Evolutionary conservation across 2,797 vertebrate species (phyloP), one percentile per base, ranked within the genome.

Genomic region (Poecilia gillii): DNA sequence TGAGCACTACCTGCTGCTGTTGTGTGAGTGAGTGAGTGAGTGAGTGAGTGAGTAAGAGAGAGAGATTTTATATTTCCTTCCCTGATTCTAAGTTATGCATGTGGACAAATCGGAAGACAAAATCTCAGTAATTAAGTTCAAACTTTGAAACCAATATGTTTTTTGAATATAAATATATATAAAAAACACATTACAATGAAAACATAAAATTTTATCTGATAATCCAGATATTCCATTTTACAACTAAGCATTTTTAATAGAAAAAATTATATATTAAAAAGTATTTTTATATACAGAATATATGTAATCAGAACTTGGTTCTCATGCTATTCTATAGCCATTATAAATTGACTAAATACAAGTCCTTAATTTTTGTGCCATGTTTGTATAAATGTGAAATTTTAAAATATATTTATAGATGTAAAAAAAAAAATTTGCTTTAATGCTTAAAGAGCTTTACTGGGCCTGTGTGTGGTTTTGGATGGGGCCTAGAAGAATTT

Each of bases 1-100:
- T 93, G 95, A 94, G 92, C 90, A 88, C 88, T 83, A 75, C 49
- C 46, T 77, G 12, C 53, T 66, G 7, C 62, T 80, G 74, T 57
- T 84, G 41, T 76, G 9, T 82, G 39, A 1, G 41, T 41, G 41
- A 8, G 47, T 5, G 16, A 47, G 46, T 4, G 46, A 45, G 43
- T 39, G 47, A 49, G 18, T 20, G 47, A 36, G 39, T 1, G 6
- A 16, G 46, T n/a, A n/a, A n/a, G 16, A 47, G 39, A 7, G 39
- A 41, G 39, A 41, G 39, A 33, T 33, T 33, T 33, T 33, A 33
- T 33, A 33, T 33, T 33, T 33, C 33, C 33, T 33, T 62, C 33
- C 28, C 13, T 62, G 13, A 28, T 31, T 0, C 28, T 5, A 5
- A 62, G 57, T 36, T 66, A 36, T 25, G 23, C 20, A 25, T 41